Percentiles rank a stretch among this genome's conserved stretches.
Evolutionary conservation across 2,888 invertebrate species (phyloP).

Genomic region (Scrobipalpa atriplicella): DNA sequence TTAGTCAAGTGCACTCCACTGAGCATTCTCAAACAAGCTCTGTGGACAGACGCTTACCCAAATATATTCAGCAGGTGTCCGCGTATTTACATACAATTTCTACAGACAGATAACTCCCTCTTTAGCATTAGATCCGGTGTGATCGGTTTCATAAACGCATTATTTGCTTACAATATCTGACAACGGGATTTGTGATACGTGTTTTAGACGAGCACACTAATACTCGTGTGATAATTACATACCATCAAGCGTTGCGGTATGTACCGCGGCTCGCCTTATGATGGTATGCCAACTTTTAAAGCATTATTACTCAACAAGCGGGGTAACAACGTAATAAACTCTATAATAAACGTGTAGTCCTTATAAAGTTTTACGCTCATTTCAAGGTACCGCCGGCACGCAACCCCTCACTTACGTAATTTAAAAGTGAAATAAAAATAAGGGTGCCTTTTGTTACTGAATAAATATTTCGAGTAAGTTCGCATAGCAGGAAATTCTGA

Average conservation of each 20-base stretch:
- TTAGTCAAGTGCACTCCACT: conserved; percentile 71
- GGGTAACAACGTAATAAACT: conserved; percentile 29
- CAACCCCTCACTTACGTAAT: conserved; percentile 25
- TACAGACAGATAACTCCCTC: conserved; percentile 67
- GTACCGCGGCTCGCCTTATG: background rate
- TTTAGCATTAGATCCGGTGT: conserved; percentile 64
- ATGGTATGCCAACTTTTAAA: conserved; percentile 16
- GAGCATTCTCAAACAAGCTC: conserved; percentile 70
- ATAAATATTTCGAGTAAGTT: conserved; percentile 30
- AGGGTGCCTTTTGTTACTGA: conserved; percentile 24
- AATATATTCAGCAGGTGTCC: conserved; percentile 82
- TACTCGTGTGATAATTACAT: conserved; percentile 10
- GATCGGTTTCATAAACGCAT: conserved; percentile 55
- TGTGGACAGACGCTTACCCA: conserved; percentile 53
- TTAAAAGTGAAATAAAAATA: conserved; percentile 26
- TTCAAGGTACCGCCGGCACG: conserved; percentile 29
- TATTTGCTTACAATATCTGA: conserved; percentile 29
- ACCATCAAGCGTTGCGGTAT: conserved; percentile 2
- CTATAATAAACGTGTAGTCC: conserved; percentile 28
- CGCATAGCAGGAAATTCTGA: conserved; percentile 61
- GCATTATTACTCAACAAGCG: conserved; percentile 22
- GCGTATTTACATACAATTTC: conserved; percentile 81
- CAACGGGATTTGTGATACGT: conserved; percentile 19
- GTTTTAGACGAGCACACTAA: conserved; percentile 4
- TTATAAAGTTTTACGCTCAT: conserved; percentile 32